Percentiles rank a stretch among this genome's conserved stretches.
Conservation (phyloP, 2,888 invertebrate species). For the Yponomeuta malinellus region DNA sequence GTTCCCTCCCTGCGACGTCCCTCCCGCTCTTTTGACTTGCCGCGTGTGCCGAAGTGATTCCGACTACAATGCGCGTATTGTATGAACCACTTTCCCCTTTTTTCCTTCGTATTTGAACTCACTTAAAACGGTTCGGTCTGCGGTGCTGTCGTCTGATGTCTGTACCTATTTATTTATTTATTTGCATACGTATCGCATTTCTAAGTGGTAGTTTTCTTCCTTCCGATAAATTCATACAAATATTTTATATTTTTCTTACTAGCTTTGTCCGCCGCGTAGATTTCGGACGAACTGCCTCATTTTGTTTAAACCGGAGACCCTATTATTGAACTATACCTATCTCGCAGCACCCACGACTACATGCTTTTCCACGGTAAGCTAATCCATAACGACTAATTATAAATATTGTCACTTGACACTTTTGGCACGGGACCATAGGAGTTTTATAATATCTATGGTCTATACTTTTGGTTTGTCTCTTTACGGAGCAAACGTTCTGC, state of each 20-base stretch:
- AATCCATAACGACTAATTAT: too few species aligned
- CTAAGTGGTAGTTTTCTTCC: not conserved
- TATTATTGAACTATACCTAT: too few species aligned
- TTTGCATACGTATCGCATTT: not conserved
- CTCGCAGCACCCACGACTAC: not conserved
- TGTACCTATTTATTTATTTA: conserved; percentile 42
- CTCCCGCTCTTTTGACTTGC: conserved; percentile 22
- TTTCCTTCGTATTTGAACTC: conserved; percentile 64
- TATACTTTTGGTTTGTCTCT: too few species aligned
- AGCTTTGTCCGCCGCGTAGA: too few species aligned
- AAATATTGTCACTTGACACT: too few species aligned
- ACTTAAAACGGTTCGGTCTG: conserved; percentile 44
- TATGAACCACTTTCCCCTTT: conserved; percentile 39
- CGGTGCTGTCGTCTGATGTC: conserved; percentile 30
- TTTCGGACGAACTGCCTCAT: too few species aligned
- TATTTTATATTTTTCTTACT: not conserved
- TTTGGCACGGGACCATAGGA: too few species aligned
- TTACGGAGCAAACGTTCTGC: too few species aligned
- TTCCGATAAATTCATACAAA: not conserved
- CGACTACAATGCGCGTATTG: conserved; percentile 43
- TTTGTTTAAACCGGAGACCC: too few species aligned
- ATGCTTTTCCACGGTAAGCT: too few species aligned
- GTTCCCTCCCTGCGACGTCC: not conserved
- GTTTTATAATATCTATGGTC: too few species aligned
- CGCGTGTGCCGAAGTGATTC: conserved; percentile 48